Evolutionary conservation across 2,888 invertebrate species (phyloP).

Genomic region (Cephus spinipes): DNA sequence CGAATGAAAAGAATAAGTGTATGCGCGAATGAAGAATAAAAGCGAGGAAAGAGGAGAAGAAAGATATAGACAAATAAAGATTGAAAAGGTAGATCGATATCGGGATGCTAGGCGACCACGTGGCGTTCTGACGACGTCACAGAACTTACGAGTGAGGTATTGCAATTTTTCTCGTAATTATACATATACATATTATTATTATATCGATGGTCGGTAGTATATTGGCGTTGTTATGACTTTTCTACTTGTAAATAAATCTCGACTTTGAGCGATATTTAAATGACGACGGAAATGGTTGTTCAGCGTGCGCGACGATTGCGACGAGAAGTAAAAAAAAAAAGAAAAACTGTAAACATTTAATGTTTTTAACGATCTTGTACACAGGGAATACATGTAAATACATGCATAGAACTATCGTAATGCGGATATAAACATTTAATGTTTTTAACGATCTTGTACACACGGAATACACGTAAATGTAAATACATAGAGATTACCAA

Average conservation of each 20-base stretch:
- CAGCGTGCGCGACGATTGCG: background rate
- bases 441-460: constrained; percentile 66
- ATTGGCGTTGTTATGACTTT: constrained; percentile 35
- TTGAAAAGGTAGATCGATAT: background rate
- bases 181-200: constrained; percentile 37
- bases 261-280: constrained; percentile 13
- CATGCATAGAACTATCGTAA: constrained; percentile 60
- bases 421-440: constrained; percentile 64
- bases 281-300: background rate
- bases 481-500: constrained; percentile 63
- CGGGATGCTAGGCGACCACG: background rate
- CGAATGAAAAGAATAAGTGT: no score
- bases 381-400: constrained; percentile 63
- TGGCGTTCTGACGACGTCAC: background rate
- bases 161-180: constrained; percentile 45
- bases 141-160: background rate
- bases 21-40: background rate
- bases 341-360: constrained; percentile 60
- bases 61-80: background rate
- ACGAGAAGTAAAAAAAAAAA: constrained; percentile 17
- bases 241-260: constrained; percentile 27
- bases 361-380: constrained; percentile 65
- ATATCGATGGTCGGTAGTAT: constrained; percentile 37
- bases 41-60: background rate
- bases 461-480: constrained; percentile 62